Conservation (phyloP, 2,888 invertebrate genomes). For the Eudasyphora cyanicolor region DNA sequence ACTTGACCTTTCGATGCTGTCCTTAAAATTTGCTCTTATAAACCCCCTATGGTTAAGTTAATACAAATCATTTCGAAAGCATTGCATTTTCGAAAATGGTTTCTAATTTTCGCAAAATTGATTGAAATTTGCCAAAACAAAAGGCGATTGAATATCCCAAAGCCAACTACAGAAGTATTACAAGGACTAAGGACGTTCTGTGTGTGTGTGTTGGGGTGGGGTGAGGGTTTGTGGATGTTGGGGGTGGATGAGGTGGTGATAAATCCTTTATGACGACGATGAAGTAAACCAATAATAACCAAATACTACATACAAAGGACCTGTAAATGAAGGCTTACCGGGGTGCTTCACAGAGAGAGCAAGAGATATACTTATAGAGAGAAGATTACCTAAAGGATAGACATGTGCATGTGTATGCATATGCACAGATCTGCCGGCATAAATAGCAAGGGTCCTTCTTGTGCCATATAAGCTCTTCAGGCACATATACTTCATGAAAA, state of each 20-base stretch:
- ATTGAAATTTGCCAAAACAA: constrained; percentile 29
- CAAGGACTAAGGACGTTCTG: neutral
- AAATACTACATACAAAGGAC: constrained; percentile 5
- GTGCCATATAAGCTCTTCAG: too few relatives aligned
- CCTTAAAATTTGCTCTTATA: neutral
- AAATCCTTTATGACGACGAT: constrained; percentile 20
- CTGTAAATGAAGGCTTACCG: constrained; percentile 32
- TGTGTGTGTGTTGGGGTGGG: too few relatives aligned
- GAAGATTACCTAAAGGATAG: constrained; percentile 38
- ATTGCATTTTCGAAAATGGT: neutral
- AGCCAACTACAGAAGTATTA: neutral
- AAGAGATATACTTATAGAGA: too few relatives aligned
- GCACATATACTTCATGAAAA: too few relatives aligned
- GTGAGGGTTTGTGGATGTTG: too few relatives aligned
- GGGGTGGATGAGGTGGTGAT: too few relatives aligned
- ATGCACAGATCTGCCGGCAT: neutral
- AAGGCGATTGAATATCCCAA: constrained; percentile 23
- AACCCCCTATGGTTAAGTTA: neutral
- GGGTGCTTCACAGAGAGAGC: constrained; percentile 17
- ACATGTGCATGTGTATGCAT: neutral
- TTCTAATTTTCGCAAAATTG: constrained; percentile 13
- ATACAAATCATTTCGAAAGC: neutral
- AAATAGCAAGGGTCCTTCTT: neutral
- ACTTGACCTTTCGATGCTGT: too few relatives aligned
- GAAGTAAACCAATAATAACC: constrained; percentile 47